phyloP scores from a whole-genome alignment of 1,140 invertebrate genomes.

The Diploscapter pachys region DNA sequence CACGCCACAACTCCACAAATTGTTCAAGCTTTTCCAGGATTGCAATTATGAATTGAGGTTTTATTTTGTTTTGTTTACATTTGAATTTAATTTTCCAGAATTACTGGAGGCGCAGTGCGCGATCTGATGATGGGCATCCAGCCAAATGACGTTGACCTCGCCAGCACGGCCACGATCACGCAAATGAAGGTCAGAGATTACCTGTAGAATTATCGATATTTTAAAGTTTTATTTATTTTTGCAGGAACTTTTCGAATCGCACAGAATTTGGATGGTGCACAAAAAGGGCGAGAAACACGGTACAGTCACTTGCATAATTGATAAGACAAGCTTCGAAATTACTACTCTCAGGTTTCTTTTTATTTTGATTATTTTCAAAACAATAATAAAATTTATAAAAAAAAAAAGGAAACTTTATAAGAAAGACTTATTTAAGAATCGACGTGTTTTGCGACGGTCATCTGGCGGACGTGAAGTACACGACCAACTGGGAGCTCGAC shows the following conservation, averaged over 20 bases:
- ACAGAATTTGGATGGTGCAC: conserved; percentile 87
- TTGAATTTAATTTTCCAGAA: conserved; percentile 61
- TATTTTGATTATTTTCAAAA: not conserved
- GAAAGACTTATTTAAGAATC: conserved; percentile 73
- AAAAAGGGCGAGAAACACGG: conserved; percentile 91
- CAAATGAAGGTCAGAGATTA: conserved; percentile 74
- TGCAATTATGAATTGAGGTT: conserved; percentile 68
- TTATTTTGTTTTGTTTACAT: too few relatives aligned
- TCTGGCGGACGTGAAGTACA: conserved; percentile 89
- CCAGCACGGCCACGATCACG: conserved; percentile 88
- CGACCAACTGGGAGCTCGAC: conserved; percentile 89
- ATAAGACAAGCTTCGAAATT: conserved; percentile 63
- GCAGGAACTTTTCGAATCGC: conserved; percentile 77
- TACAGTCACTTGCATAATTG: conserved; percentile 91
- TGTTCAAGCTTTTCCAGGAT: conserved; percentile 75
- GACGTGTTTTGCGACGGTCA: conserved; percentile 89
- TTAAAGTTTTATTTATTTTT: not conserved
- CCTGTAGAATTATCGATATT: too few relatives aligned
- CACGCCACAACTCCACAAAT: conserved; percentile 71
- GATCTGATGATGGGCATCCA: conserved; percentile 82
- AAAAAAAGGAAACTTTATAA: too few relatives aligned
- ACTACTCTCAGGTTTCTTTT: conserved; percentile 47
- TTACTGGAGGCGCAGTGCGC: conserved; percentile 88
- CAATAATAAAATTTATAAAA: too few relatives aligned
- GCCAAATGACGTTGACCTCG: conserved; percentile 93